Conservation (phyloP, 2,113 vertebrate species). For the Elaphurus davidianus region DNA sequence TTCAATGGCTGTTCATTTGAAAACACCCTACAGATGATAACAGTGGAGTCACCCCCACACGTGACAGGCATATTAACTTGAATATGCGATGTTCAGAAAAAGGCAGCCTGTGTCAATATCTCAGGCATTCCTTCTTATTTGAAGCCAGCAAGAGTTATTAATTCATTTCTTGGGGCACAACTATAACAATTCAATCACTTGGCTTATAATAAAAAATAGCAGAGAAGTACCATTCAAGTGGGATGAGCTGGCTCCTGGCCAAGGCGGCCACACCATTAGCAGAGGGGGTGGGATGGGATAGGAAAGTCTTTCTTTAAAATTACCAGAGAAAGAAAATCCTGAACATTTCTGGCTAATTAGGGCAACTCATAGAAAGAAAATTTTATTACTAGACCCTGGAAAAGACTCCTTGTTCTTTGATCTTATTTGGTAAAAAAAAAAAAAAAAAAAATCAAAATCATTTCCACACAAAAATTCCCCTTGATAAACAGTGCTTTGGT, state of each 20-base stretch:
- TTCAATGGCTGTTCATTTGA: conserved; percentile 52
- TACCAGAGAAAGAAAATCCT: conserved; percentile 22
- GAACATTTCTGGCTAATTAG: not conserved
- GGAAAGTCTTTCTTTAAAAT: conserved; percentile 27
- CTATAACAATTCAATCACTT: conserved; percentile 65
- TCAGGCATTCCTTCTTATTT: conserved; percentile 69
- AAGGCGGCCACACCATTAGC: not conserved
- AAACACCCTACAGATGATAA: conserved; percentile 52
- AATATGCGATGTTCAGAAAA: conserved; percentile 36
- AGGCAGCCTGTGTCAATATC: conserved; percentile 60
- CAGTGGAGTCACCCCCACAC: conserved; percentile 39
- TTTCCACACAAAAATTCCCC: not conserved
- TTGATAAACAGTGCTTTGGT: not conserved
- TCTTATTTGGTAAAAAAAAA: not conserved
- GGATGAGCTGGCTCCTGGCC: conserved; percentile 42
- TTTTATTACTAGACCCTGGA: not conserved
- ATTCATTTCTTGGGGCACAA: conserved; percentile 72
- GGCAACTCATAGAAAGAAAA: not conserved
- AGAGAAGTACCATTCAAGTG: conserved; percentile 56
- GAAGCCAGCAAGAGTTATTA: conserved; percentile 67
- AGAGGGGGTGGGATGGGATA: not conserved
- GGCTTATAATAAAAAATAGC: conserved; percentile 55
- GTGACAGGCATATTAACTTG: conserved; percentile 69
- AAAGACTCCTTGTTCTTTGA: conserved; percentile 20
- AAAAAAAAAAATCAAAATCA: not conserved